Evolutionary conservation across 30 jellyfish, hydroid and myxozoan genomes (phyloP).

Genomic region (Chrysaora quinquecirrha): DNA sequence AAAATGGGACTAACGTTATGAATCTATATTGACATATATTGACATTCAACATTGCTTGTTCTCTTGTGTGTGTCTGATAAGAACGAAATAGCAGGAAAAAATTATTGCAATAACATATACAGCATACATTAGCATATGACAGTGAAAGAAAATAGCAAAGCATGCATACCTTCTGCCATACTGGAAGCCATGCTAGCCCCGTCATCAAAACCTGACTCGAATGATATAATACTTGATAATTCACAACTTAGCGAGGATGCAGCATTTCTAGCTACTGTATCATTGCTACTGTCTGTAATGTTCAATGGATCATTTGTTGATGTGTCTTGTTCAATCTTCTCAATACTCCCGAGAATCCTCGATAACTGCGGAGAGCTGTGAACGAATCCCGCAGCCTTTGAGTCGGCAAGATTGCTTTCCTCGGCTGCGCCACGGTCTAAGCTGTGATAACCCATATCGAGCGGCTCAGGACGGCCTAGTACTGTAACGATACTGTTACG

Average conservation of each 20-base stretch:
- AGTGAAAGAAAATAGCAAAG: too few relatives aligned
- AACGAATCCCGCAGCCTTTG: slow-evolving; percentile 22
- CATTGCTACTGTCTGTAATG: slow-evolving; percentile 35
- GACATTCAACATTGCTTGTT: too few relatives aligned
- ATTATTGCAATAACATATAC: too few relatives aligned
- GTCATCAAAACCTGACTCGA: slow-evolving; percentile 98
- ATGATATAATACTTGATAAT: slow-evolving; percentile 88
- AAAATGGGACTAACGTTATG: too few relatives aligned
- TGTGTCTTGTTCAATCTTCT: slow-evolving; percentile 30
- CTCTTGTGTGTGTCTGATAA: too few relatives aligned
- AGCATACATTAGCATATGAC: too few relatives aligned
- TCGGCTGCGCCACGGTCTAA: slow-evolving; percentile 77
- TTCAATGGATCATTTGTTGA: slow-evolving; percentile 45
- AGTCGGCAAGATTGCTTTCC: slow-evolving; percentile 26
- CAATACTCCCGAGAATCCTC: slow-evolving; percentile 50
- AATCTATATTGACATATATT: too few relatives aligned
- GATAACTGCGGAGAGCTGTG: slow-evolving; percentile 68
- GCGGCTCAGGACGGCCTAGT: slow-evolving; percentile 73
- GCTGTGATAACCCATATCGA: slow-evolving; percentile 96
- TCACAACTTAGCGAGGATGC: slow-evolving; percentile 85
- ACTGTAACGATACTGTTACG: slow-evolving; percentile 94
- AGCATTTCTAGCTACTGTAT: slow-evolving; percentile 43
- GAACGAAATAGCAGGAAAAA: too few relatives aligned
- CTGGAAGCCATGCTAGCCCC: slow-evolving; percentile 95
- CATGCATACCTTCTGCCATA: slow-evolving; percentile 86